A percentile compares a stretch with the other conserved stretches of the same genome.
These are phyloP conservation scores for Phoxinus dragarum DNA, from an alignment of 2,797 vertebrate genomes.

Conservation along the genomic window DNA sequence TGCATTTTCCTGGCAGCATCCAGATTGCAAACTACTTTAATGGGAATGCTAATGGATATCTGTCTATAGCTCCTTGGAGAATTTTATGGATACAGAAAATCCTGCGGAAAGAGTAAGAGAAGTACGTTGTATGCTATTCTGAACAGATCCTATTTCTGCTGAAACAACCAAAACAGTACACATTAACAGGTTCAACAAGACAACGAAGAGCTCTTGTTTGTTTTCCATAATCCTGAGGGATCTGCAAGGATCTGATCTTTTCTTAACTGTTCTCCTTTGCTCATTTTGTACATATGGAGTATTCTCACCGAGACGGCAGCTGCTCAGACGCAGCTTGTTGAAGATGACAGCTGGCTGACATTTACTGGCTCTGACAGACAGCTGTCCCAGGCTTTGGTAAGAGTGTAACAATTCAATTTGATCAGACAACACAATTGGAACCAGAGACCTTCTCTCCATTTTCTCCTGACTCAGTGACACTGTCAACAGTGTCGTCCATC, in stretches of 20 bases:
- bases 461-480: slow-evolving; percentile 52
- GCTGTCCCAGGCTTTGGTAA: slow-evolving; percentile 1
- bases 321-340: slow-evolving; percentile 32
- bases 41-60: background rate
- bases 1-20: background rate
- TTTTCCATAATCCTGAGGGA: slow-evolving; percentile 16
- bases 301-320: slow-evolving; percentile 23
- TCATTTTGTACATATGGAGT: background rate
- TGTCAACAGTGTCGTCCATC: slow-evolving; percentile 55
- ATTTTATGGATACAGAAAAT: background rate
- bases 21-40: background rate
- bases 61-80: background rate
- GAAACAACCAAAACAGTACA: background rate
- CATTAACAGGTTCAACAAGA: background rate
- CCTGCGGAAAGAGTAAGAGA: slow-evolving; percentile 7
- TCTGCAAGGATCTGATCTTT: slow-evolving; percentile 8
- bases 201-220: background rate
- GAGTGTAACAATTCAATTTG: slow-evolving; percentile 1
- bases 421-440: slow-evolving; percentile 22
- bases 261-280: slow-evolving; percentile 31
- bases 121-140: background rate
- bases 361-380: slow-evolving; percentile 25
- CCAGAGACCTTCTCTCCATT: slow-evolving; percentile 19
- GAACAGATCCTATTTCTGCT: background rate
- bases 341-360: slow-evolving; percentile 10